A percentile compares a stretch with the other conserved stretches of the same genome.
Conservation (phyloP, 2,888 invertebrate genomes). For the Nudaria mundana region DNA sequence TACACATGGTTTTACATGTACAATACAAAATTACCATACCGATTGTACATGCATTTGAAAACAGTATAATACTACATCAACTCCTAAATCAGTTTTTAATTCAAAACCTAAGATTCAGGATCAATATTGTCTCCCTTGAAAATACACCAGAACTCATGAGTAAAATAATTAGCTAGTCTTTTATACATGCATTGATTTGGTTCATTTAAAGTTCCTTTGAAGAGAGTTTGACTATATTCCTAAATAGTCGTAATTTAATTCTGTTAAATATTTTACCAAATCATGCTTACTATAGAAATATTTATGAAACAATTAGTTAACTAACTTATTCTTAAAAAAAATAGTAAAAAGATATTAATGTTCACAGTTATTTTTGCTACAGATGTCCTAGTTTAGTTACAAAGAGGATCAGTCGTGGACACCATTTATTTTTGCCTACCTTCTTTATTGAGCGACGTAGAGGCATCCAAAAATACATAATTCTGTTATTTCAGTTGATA, state of each 20-base stretch:
- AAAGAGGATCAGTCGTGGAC: no score
- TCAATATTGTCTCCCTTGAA: conserved; percentile 5
- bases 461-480: background rate
- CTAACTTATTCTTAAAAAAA: no score
- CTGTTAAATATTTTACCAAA: background rate
- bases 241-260: conserved; percentile 1
- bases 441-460: no score
- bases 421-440: no score
- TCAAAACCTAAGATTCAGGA: background rate
- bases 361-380: no score
- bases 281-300: background rate
- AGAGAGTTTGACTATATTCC: conserved; percentile 11
- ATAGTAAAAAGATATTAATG: no score
- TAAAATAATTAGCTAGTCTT: conserved; percentile 22
- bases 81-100: conserved; percentile 10
- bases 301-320: background rate
- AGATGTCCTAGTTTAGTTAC: no score
- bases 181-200: conserved; percentile 16
- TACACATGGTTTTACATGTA: conserved; percentile 82
- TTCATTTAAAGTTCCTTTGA: conserved; percentile 23
- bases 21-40: conserved; percentile 62
- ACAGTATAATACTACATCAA: conserved; percentile 42
- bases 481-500: conserved; percentile 15
- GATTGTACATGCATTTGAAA: conserved; percentile 54
- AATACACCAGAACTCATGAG: conserved; percentile 2